phyloP scores from a whole-genome alignment of 1,140 invertebrate genomes.

The Trichoplusia ni region DNA sequence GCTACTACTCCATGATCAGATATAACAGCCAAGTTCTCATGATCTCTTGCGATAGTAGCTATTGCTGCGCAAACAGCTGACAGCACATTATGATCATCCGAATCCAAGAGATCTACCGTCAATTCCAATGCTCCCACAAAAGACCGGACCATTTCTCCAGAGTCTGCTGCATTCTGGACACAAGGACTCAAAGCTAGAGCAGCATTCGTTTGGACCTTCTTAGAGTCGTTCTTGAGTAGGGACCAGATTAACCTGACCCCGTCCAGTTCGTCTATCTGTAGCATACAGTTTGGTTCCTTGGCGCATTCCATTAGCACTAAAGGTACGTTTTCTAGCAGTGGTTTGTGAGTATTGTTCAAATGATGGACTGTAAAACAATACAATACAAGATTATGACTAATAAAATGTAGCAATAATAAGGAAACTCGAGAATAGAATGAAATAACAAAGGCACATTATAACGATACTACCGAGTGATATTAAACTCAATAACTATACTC shows the following conservation, averaged over 20 bases:
- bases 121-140: constrained; percentile 96
- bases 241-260: constrained; percentile 97
- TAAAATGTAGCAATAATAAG: no score
- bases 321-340: constrained; percentile 92
- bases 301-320: constrained; percentile 92
- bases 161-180: constrained; percentile 93
- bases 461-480: not conserved
- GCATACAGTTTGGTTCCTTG: constrained; percentile 87
- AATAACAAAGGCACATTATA: no score
- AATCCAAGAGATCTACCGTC: constrained; percentile 92
- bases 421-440: no score
- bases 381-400: not conserved
- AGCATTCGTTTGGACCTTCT: constrained; percentile 92
- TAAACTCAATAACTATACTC: constrained; percentile 28
- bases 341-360: constrained; percentile 90
- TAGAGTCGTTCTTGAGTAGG: constrained; percentile 91
- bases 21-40: constrained; percentile 96
- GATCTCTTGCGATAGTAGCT: constrained; percentile 93
- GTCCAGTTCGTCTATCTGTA: constrained; percentile 92
- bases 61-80: constrained; percentile 95
- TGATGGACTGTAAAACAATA: constrained; percentile 84
- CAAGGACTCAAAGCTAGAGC: constrained; percentile 96
- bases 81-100: constrained; percentile 89
- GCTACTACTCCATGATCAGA: constrained; percentile 96
- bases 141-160: constrained; percentile 94